Evolutionary conservation across 1,140 invertebrate species (phyloP).

Genomic region (Triops longicaudatus): DNA sequence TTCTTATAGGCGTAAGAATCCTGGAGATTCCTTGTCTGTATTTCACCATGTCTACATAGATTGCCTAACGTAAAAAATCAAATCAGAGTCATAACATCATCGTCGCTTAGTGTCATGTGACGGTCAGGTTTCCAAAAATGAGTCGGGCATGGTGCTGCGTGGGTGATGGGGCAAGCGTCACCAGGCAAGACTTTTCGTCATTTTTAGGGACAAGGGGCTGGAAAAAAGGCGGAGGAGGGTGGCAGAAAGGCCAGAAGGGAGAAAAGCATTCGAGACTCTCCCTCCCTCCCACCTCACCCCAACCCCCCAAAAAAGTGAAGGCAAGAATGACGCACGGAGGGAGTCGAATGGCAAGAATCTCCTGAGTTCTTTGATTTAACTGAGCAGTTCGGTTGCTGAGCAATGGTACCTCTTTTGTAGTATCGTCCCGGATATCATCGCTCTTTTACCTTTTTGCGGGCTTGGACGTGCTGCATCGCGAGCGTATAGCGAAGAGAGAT

Average conservation of each 20-base stretch:
- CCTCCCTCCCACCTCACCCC: too few species aligned
- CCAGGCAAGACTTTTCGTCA: neutral
- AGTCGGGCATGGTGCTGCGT: neutral
- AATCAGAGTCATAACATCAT: too few species aligned
- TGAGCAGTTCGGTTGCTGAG: neutral
- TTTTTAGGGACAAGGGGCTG: neutral
- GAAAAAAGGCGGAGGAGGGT: neutral
- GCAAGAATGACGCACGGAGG: neutral
- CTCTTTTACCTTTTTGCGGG: slow-evolving; percentile 28
- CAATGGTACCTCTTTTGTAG: neutral
- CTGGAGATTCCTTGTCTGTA: too few species aligned
- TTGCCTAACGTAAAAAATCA: too few species aligned
- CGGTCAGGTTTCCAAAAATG: neutral
- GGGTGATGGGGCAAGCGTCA: neutral
- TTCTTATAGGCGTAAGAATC: too few species aligned
- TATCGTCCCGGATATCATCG: slow-evolving; percentile 22
- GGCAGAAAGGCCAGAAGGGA: too few species aligned
- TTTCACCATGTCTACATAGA: too few species aligned
- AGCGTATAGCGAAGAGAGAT: neutral
- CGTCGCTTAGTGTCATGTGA: too few species aligned
- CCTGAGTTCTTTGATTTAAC: neutral
- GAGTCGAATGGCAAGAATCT: neutral
- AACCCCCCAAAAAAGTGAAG: neutral
- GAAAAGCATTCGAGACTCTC: too few species aligned
- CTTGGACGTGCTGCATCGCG: neutral